Base-by-base conservation (phyloP, 1,140 invertebrate genomes). In the Lysiphlebus fabarum region DNA sequence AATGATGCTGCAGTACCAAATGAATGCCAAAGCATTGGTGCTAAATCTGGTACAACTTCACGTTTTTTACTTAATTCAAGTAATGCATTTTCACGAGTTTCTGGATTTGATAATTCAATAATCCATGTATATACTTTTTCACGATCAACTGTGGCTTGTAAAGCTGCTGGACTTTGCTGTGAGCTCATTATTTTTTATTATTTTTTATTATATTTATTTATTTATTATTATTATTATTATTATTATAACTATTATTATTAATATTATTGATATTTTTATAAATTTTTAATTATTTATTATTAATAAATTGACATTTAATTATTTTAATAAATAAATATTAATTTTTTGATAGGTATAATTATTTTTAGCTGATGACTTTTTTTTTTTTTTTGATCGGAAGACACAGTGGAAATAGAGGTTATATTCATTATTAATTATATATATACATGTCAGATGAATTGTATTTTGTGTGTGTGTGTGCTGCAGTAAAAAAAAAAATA, bases 21-120 rank as follows among this genome's bases (percentile, higher is more conserved):
- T 47, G 95, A 97, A 77, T 99, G 90, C 97, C 97, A 99, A 57
- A 99, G 75, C 92, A 99, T 95, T 0, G 96, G 93, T 0, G 96
- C 96, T 57, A 99, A 79, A 73, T 99, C 97, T 17, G 92, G 91
- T 6, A 99, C 93, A 40, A 91, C 90, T 82, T 99, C 98, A 12
- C 98, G 86, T 72, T 99, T 98, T 76, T 99, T 98, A 73, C 97
- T 99, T 5, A 99, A 77, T 80, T 99, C 96, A 33, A 96, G 80
- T 5, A 99, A 81, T 37, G 97, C 96, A 82, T 94, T 95, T 82
- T 99, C 96, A 41, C 96, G 82, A 1, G 93, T 98, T 59, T 95
- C 91, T 10, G 93, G 90, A 80, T 92, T 93, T 6, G 92, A 90
- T n/a, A 99, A 73, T 71, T 99, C 96, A 62, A 90, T 85, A 66